A percentile compares a stretch with the other conserved stretches of the same genome.
phyloP scores from a whole-genome alignment of 2,113 vertebrate species.

The Ophiodon elongatus region DNA sequence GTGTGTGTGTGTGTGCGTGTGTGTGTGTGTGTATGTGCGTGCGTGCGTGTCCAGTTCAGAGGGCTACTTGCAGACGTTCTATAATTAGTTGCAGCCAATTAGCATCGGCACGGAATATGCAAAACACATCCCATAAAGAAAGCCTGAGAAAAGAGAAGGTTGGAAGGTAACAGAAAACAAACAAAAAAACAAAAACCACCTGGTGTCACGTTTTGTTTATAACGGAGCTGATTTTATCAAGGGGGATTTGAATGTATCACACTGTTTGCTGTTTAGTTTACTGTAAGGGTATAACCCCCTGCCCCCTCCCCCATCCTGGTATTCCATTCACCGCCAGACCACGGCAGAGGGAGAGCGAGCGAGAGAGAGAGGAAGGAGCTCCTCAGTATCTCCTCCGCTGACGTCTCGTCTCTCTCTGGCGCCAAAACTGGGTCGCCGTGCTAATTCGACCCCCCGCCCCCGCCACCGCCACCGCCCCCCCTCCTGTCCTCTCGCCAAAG shows the following conservation, averaged over 20 bases:
- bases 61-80: slow-evolving; percentile 45
- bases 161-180: background rate
- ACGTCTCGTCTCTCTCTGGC: slow-evolving; percentile 57
- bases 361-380: slow-evolving; percentile 2
- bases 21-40: slow-evolving; percentile 11
- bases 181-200: background rate
- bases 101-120: slow-evolving; percentile 51
- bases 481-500: slow-evolving; percentile 50
- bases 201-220: slow-evolving; percentile 20
- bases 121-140: slow-evolving; percentile 39
- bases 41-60: slow-evolving; percentile 34
- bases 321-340: slow-evolving; percentile 45
- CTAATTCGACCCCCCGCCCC: slow-evolving; percentile 69
- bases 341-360: background rate
- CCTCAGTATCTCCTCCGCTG: slow-evolving; percentile 32
- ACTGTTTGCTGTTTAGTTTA: background rate
- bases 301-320: background rate
- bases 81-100: slow-evolving; percentile 75
- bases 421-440: slow-evolving; percentile 78
- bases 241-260: slow-evolving; percentile 9
- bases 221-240: slow-evolving; percentile 20
- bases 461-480: slow-evolving; percentile 25
- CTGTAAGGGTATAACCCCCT: background rate
- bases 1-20: background rate
- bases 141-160: slow-evolving; percentile 3